Conservation (phyloP, 2,888 invertebrate species). For the Myathropa florea region DNA sequence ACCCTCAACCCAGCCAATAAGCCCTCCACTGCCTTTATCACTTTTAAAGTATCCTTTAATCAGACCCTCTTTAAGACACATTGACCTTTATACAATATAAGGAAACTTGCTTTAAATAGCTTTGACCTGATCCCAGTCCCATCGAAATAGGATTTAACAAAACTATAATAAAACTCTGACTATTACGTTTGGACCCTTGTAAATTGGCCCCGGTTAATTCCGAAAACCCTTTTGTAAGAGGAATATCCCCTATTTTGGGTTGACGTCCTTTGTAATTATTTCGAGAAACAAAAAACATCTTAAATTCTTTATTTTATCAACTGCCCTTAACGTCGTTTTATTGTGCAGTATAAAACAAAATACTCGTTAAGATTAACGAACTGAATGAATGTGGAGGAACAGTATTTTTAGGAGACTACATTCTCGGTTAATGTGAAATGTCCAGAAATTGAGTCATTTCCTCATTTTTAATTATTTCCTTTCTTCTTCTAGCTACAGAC, state of each 20-base stretch:
- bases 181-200: neutral
- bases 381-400: neutral
- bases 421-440: neutral
- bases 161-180: neutral
- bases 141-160: neutral
- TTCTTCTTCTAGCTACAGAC: neutral
- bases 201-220: neutral
- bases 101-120: neutral
- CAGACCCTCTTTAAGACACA: neutral
- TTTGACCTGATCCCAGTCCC: neutral
- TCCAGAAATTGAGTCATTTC: neutral
- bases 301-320: constrained; percentile 16
- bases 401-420: neutral
- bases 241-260: neutral
- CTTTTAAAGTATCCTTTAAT: neutral
- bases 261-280: constrained; percentile 20
- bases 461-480: neutral
- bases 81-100: neutral
- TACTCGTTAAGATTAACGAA: constrained; percentile 41
- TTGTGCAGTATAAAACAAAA: constrained; percentile 2
- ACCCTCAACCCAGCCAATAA: neutral
- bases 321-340: constrained; percentile 1
- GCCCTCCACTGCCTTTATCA: neutral
- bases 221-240: neutral
- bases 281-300: neutral